Evolutionary conservation across 2,888 invertebrate genomes (phyloP), one percentile per base, ranked within the genome.

Genomic region (Plemyria rubiginata): DNA sequence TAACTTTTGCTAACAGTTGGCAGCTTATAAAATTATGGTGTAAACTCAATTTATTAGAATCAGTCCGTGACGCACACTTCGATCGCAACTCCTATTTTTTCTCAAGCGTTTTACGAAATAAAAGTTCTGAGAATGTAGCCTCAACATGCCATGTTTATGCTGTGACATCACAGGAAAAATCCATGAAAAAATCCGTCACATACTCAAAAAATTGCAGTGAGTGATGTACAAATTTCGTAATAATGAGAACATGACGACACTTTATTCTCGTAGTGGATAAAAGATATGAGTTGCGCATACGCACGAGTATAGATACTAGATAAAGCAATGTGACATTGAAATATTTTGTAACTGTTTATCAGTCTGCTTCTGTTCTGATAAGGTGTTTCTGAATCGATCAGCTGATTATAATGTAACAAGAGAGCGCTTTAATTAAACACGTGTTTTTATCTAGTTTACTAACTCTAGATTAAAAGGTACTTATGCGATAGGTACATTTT

Each of bases 211-310:
- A 29, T 13, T 4, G 13, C 12, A 5, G 11, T 58, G 54, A 22
- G 22, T 68, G 66, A 66, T 60, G 61, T 61, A 68, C 54, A 40
- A 40, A 65, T 65, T 66, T 68, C 60, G 55, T 43, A 50, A 60
- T 68, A 71, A 69, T 65, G 61, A 22, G 60, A 59, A 4, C 53
- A 59, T 71, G 66, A 68, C 70, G 59, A 46, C 60, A 58, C 48
- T 12, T 43, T 54, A 22, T 46, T 48, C 54, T 50, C n/a, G 11
- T 28, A 22, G 22, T 22, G 22, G 22, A 22, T 9, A 28, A 13
- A n/a, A 16, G 16, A 46, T 52, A 43, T 50, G 7, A 49, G 45
- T 64, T 62, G 61, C 54, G 55, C 11, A 56, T 54, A 53, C 13
- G 16, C 4, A 54, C 16, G 41, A 49, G 15, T 13, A 51, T 6